Percentiles rank a stretch among this genome's conserved stretches.
Conservation (phyloP, 2,113 vertebrate species). For the Cepphus grylle region DNA sequence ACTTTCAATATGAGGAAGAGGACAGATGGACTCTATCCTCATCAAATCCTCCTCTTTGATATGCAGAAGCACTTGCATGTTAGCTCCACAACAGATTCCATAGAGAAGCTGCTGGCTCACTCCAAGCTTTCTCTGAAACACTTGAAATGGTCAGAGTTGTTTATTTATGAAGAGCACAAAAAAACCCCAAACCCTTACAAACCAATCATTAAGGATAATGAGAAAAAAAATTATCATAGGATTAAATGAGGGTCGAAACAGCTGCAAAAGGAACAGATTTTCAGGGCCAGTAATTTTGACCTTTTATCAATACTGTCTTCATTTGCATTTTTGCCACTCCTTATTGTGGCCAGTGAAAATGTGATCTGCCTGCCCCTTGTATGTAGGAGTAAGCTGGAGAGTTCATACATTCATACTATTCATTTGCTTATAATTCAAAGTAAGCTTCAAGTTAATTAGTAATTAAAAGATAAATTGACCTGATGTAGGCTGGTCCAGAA, state of each 20-base stretch:
- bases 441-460: not conserved
- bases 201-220: not conserved
- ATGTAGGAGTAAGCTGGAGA: not conserved
- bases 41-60: not conserved
- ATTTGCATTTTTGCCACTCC: not conserved
- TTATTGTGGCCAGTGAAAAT: not conserved
- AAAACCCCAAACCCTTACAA: not conserved
- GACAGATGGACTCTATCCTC: not conserved
- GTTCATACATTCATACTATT: not conserved
- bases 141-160: not conserved
- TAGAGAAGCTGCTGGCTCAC: not conserved
- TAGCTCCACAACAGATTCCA: not conserved
- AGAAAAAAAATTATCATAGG: not conserved
- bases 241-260: not conserved
- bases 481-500: not conserved
- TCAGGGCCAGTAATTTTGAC: not conserved
- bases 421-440: not conserved
- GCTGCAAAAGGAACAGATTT: not conserved
- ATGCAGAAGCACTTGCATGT: not conserved
- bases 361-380: not conserved
- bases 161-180: slow-evolving; percentile 7
- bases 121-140: not conserved
- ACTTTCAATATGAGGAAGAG: not conserved
- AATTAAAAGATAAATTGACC: not conserved
- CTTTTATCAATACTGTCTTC: not conserved